These are phyloP conservation scores for Gnatocerus cornutus DNA, from an alignment of 2,888 invertebrate species.

Conservation along the genomic window DNA sequence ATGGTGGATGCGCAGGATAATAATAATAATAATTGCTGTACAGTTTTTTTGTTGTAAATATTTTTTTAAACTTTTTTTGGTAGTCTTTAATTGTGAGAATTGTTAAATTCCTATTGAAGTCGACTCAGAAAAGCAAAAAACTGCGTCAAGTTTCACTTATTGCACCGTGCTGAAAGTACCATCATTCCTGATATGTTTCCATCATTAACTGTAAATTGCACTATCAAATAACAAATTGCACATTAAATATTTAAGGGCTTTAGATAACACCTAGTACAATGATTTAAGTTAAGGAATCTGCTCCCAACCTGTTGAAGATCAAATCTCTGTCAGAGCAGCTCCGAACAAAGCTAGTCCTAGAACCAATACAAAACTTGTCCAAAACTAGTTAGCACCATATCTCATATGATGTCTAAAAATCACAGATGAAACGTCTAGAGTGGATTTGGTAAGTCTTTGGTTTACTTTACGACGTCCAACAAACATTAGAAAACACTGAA, in stretches of 20 bases:
- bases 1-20: too few species aligned
- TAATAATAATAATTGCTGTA: too few species aligned
- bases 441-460: slow-evolving; percentile 53
- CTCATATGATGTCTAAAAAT: slow-evolving; percentile 66
- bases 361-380: slow-evolving; percentile 30
- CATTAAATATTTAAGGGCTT: slow-evolving; percentile 52
- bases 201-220: slow-evolving; percentile 54
- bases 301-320: slow-evolving; percentile 8
- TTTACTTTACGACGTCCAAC: slow-evolving; percentile 63
- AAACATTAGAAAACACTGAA: slow-evolving; percentile 63
- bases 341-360: background rate
- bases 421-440: slow-evolving; percentile 61
- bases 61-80: too few species aligned
- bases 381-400: slow-evolving; percentile 63
- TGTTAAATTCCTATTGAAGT: too few species aligned
- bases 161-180: slow-evolving; percentile 30
- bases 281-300: slow-evolving; percentile 24
- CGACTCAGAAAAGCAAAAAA: too few species aligned
- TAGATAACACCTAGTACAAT: slow-evolving; percentile 54
- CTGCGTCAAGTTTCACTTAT: background rate
- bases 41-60: too few species aligned
- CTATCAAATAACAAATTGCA: slow-evolving; percentile 59
- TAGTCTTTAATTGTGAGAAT: too few species aligned
- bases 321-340: background rate
- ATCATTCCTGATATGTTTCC: slow-evolving; percentile 42